These are phyloP conservation scores for Petaurus breviceps DNA, from an alignment of 2,113 vertebrate species.

Conservation along the genomic window DNA sequence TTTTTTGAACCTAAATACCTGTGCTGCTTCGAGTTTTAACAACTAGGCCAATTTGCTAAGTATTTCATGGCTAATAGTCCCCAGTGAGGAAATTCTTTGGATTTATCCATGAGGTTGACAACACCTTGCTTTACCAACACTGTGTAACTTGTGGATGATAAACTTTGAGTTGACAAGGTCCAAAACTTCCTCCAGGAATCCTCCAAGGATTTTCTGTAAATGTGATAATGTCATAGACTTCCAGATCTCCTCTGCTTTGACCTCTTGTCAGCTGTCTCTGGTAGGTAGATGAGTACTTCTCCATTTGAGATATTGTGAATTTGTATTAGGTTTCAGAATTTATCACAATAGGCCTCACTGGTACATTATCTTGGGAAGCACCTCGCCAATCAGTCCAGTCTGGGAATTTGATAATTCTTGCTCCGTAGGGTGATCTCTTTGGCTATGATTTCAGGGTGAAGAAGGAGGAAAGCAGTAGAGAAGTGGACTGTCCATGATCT, in stretches of 20 bases:
- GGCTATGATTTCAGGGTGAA: not conserved
- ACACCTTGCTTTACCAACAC: conserved; percentile 88
- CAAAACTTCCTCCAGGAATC: conserved; percentile 88
- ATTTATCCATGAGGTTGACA: conserved; percentile 88
- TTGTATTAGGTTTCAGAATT: conserved; percentile 90
- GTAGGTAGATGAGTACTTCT: conserved; percentile 85
- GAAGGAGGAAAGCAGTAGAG: conserved; percentile 85
- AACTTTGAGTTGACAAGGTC: conserved; percentile 87
- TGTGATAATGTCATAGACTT: conserved; percentile 86
- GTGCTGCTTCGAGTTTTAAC: conserved; percentile 87
- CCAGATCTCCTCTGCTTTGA: conserved; percentile 88
- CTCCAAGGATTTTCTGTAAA: conserved; percentile 87
- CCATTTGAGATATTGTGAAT: conserved; percentile 91
- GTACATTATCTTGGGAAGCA: not conserved
- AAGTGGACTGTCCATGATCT: conserved; percentile 88
- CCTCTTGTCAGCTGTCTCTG: conserved; percentile 85
- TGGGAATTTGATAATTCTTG: not conserved
- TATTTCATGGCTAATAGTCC: not conserved
- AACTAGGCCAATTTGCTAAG: conserved; percentile 82
- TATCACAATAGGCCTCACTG: conserved; percentile 49
- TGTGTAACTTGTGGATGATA: conserved; percentile 89
- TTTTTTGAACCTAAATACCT: conserved; percentile 89
- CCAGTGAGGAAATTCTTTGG: conserved; percentile 83
- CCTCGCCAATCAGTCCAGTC: not conserved
- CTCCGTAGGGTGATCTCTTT: not conserved